A percentile compares a stretch with the other conserved stretches of the same genome.
Conservation (phyloP, 2,797 vertebrate genomes). For the Microcaecilia unicolor region DNA sequence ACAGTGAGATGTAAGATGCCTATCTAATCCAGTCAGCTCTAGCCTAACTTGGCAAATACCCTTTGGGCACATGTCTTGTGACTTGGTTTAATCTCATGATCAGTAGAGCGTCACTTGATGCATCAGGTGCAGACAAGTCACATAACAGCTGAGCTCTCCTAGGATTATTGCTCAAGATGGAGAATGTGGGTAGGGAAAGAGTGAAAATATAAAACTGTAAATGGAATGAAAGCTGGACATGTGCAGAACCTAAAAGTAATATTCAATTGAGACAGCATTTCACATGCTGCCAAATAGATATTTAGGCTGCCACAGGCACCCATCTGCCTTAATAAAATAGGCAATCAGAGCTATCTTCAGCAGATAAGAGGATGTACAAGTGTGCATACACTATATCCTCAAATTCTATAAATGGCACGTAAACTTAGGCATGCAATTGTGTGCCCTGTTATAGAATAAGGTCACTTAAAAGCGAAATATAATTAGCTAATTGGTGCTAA, state of each 20-base stretch:
- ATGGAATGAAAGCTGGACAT: neutral
- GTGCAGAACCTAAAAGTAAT: neutral
- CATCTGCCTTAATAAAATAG: too few relatives aligned
- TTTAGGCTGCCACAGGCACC: too few relatives aligned
- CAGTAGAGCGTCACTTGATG: constrained; percentile 36
- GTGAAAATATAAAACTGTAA: neutral
- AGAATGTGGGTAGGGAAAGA: neutral
- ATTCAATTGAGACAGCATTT: too few relatives aligned
- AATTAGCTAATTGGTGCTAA: too few relatives aligned
- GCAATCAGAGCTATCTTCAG: too few relatives aligned
- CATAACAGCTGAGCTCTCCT: constrained; percentile 27
- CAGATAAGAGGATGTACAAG: too few relatives aligned
- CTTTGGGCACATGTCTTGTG: constrained; percentile 39
- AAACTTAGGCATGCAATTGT: too few relatives aligned
- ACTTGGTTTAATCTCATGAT: constrained; percentile 44
- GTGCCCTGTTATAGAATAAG: too few relatives aligned
- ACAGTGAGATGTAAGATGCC: constrained; percentile 30
- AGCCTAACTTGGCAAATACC: constrained; percentile 35
- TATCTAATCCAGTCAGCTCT: constrained; percentile 41
- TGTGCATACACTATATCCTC: too few relatives aligned
- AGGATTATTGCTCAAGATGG: constrained; percentile 8
- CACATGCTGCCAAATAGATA: too few relatives aligned
- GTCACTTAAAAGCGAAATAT: too few relatives aligned
- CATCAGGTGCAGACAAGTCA: constrained; percentile 22
- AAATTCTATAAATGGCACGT: too few relatives aligned